Evolutionary conservation across 2,888 invertebrate genomes (phyloP).

Genomic region (Brachycybe producta): DNA sequence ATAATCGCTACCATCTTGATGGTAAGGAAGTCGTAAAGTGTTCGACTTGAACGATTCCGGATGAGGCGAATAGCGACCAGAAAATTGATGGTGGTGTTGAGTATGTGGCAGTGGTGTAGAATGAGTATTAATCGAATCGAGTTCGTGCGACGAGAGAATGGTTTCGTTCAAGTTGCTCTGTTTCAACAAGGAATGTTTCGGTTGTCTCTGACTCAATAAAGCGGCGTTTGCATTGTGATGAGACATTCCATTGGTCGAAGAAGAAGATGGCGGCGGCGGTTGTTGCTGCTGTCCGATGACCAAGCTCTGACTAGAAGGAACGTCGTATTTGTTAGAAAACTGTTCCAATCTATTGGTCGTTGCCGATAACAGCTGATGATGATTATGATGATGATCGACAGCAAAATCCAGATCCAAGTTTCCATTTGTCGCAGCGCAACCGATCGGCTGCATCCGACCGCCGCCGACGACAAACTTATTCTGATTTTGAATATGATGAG

Average conservation of each 20-base stretch:
- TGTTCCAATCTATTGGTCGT: too few relatives aligned
- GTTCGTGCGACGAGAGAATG: background rate
- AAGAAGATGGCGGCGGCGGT: too few relatives aligned
- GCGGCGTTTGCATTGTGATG: too few relatives aligned
- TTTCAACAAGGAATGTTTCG: background rate
- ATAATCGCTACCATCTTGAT: conserved; percentile 15
- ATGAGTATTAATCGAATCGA: too few relatives aligned
- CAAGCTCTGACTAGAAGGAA: too few relatives aligned
- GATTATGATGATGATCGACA: too few relatives aligned
- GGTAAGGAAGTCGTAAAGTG: conserved; percentile 12
- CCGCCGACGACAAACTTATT: background rate
- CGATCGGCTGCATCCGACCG: too few relatives aligned
- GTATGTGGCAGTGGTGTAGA: too few relatives aligned
- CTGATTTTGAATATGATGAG: background rate
- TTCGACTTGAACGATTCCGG: conserved; percentile 18
- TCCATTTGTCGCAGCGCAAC: conserved; percentile 4
- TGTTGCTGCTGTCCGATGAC: too few relatives aligned
- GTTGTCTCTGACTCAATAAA: too few relatives aligned
- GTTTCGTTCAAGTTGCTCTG: conserved; percentile 3
- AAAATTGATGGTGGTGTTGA: conserved; percentile 12
- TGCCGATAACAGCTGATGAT: background rate
- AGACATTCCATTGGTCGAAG: too few relatives aligned
- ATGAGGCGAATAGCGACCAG: conserved; percentile 18
- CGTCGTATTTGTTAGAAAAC: too few relatives aligned
- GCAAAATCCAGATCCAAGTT: background rate